Evolutionary conservation across 2,888 invertebrate genomes (phyloP).

Genomic region (Allolobophora icterica): DNA sequence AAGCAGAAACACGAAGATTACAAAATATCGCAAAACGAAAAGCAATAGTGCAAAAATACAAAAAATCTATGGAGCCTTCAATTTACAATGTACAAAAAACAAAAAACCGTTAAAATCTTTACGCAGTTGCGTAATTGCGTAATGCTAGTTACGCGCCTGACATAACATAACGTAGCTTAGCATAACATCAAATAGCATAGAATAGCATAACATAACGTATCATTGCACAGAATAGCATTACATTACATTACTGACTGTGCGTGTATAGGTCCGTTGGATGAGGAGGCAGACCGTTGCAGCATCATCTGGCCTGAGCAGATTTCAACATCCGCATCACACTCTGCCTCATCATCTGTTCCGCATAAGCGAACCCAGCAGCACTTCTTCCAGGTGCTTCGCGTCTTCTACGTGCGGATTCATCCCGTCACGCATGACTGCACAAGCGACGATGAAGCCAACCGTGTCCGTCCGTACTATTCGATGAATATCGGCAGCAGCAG

Average conservation of each 20-base stretch:
- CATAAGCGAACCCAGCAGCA: neutral
- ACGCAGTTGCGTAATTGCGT: no score
- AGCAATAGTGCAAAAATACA: no score
- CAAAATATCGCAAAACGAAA: no score
- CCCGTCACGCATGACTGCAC: neutral
- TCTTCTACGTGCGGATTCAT: conserved; percentile 12
- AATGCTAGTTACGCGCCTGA: no score
- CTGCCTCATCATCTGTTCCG: neutral
- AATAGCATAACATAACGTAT: no score
- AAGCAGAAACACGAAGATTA: no score
- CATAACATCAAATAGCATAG: no score
- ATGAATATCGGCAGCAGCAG: neutral
- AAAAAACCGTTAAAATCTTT: no score
- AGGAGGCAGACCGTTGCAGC: neutral
- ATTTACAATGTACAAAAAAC: no score
- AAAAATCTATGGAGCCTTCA: no score
- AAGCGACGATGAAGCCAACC: neutral
- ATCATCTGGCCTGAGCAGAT: neutral
- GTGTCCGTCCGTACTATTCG: neutral
- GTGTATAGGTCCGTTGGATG: neutral
- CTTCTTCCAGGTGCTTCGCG: conserved; percentile 13
- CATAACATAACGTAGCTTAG: no score
- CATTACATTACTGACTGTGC: neutral
- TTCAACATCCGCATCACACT: neutral
- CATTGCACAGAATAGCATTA: neutral